Base-by-base conservation (phyloP, 2,797 vertebrate genomes). In the Acipenser oxyrinchus region DNA sequence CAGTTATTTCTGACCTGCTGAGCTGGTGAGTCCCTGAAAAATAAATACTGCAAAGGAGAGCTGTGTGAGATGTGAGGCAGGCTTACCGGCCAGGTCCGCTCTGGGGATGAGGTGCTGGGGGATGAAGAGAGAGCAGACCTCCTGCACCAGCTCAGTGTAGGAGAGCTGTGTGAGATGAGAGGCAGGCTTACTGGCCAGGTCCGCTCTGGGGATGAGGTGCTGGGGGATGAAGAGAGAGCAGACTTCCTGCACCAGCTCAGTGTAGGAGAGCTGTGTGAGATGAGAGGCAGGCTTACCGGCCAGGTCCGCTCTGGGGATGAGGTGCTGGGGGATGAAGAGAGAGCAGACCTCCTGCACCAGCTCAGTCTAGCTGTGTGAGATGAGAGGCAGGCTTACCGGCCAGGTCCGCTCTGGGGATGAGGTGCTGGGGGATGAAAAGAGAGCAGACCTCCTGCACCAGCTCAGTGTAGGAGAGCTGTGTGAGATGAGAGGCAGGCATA, bases 361-460 rank as follows among this genome's bases (percentile, higher is more conserved):
- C 61, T 83, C 69, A 0, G 63, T 72, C 1, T 1, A 18, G 15
- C 15, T 18, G 15, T 18, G 15, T 18, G 15, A 18, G 15, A 18
- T 18, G 15, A 18, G 15, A 18, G 15, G 15, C 15, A 18, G 15
- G 15, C 15, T 18, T 18, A 18, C 15, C 15, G 1, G 15, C 15
- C 15, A 18, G 15, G 15, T 18, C 15, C 15, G 15, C 15, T 77
- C 75, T 82, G 0, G 93, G 91, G 57, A 98, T 18, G 15, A 18
- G 15, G 15, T 18, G 15, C 15, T 18, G 15, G 15, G 15, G 15
- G 15, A 18, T 78, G 77, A 94, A 98, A 48, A 95, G 80, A 0
- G 86, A 77, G 7, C 91, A 88, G 0, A 98, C 83, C 78, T 95
- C 89, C 75, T 89, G 86, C 68, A 97, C 93, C 75, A 98, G 81